These are phyloP conservation scores for Anguilla pacifica DNA, from an alignment of 2,797 vertebrate genomes.

Conservation along the genomic window DNA sequence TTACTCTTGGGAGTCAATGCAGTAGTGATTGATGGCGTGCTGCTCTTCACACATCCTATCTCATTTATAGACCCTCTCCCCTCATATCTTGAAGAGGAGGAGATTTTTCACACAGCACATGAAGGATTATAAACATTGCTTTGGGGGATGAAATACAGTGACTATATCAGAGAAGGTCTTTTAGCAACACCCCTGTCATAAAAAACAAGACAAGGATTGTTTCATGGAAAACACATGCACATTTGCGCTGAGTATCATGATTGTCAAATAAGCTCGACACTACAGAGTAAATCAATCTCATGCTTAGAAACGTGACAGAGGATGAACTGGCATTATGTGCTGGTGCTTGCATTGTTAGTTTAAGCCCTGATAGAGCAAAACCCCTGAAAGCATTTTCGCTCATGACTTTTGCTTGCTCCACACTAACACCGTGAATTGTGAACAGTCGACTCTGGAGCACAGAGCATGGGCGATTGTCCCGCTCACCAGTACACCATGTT, in stretches of 20 bases:
- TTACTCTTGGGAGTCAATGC: not conserved
- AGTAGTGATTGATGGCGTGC: not conserved
- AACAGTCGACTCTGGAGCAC: not conserved
- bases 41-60: not conserved
- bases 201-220: conserved; percentile 32
- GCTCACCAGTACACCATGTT: not conserved
- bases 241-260: conserved; percentile 10
- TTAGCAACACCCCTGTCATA: conserved; percentile 33
- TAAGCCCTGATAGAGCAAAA: not conserved
- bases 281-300: conserved; percentile 5
- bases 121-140: conserved; percentile 29
- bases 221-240: conserved; percentile 45
- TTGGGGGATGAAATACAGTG: conserved; percentile 36
- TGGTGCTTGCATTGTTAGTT: not conserved
- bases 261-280: not conserved
- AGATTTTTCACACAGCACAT: conserved; percentile 14
- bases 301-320: not conserved
- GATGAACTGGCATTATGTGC: not conserved
- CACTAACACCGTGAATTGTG: not conserved
- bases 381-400: not conserved
- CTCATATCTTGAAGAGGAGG: not conserved
- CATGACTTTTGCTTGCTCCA: not conserved
- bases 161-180: conserved; percentile 37
- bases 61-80: not conserved
- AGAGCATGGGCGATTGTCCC: not conserved